These are phyloP conservation scores for Scrobipalpa costella DNA, from an alignment of 2,888 invertebrate species.

Conservation along the genomic window DNA sequence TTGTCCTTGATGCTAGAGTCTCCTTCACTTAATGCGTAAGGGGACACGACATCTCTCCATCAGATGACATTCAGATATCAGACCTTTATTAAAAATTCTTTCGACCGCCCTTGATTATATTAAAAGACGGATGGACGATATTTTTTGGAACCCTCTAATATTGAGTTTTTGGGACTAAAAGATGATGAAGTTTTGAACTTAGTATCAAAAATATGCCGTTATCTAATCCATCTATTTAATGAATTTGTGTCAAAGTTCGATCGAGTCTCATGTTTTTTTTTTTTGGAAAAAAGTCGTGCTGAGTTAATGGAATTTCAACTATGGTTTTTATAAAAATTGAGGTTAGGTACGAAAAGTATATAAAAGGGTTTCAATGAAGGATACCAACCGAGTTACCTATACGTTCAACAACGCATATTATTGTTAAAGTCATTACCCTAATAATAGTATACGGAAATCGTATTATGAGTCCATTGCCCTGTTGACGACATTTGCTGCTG, in stretches of 20 bases:
- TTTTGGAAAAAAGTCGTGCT: no score
- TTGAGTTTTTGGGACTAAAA: not conserved
- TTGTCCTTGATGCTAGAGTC: constrained; percentile 3
- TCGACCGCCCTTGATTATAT: not conserved
- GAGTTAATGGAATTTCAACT: no score
- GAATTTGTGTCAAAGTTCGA: no score
- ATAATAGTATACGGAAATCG: not conserved
- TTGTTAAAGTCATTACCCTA: not conserved
- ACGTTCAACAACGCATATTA: no score
- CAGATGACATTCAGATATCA: not conserved
- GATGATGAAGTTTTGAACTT: no score
- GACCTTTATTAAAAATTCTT: constrained; percentile 14
- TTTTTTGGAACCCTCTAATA: not conserved
- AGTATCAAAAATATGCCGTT: no score
- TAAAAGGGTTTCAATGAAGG: no score
- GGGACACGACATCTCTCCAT: constrained; percentile 6
- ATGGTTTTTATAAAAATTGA: no score
- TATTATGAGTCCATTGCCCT: not conserved
- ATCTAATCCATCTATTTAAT: no score
- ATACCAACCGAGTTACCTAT: no score
- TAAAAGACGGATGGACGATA: not conserved
- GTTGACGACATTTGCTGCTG: not conserved
- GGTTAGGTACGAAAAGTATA: no score
- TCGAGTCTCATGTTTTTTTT: no score
- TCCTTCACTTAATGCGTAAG: constrained; percentile 11